Percentiles rank a stretch among this genome's conserved stretches.
Conservation (phyloP, 2,113 vertebrate genomes). For the Elachura formosa region DNA sequence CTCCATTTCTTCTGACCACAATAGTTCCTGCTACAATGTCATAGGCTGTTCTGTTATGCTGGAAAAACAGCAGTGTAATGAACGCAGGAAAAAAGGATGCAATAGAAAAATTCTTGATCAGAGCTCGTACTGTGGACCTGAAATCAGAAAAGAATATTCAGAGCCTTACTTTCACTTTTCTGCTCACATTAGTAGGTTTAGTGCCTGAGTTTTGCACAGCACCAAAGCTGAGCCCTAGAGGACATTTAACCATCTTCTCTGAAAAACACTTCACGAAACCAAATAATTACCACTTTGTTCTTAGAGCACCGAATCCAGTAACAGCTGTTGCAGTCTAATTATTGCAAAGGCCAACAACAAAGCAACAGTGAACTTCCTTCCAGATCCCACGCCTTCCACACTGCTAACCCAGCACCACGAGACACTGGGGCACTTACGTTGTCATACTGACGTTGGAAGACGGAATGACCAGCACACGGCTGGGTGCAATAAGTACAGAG, state of each 20-base stretch:
- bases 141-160: slow-evolving; percentile 39
- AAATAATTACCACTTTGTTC: not conserved
- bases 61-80: slow-evolving; percentile 94
- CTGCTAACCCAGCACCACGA: too few relatives aligned
- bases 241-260: not conserved
- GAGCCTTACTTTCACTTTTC: not conserved
- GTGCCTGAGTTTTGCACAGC: not conserved
- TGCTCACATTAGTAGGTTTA: not conserved
- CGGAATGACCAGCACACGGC: slow-evolving; percentile 87
- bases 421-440: too few relatives aligned
- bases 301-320: not conserved
- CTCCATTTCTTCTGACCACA: slow-evolving; percentile 85
- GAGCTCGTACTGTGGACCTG: slow-evolving; percentile 89
- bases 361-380: not conserved
- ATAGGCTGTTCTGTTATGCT: slow-evolving; percentile 95
- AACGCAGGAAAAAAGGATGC: slow-evolving; percentile 95
- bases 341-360: not conserved
- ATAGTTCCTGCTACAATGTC: slow-evolving; percentile 96
- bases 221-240: not conserved
- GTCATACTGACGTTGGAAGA: slow-evolving; percentile 91
- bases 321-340: not conserved
- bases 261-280: not conserved
- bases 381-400: not conserved
- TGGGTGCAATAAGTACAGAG: slow-evolving; percentile 85
- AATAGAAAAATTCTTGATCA: slow-evolving; percentile 98